Evolutionary conservation across 2,888 invertebrate species (phyloP).

Genomic region (Chymomyza fuscimana): DNA sequence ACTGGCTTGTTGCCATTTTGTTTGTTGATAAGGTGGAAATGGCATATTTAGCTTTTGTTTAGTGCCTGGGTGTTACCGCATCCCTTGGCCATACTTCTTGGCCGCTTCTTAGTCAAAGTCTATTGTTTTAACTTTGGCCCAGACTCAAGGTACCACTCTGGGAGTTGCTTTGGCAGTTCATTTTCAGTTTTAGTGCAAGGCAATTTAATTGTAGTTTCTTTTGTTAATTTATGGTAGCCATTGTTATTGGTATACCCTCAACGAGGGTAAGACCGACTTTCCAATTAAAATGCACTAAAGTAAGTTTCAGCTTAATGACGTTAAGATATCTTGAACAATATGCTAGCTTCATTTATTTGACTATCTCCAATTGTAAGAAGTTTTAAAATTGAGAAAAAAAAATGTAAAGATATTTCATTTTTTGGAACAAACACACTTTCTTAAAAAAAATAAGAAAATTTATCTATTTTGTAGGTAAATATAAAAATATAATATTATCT

Average conservation of each 20-base stretch:
- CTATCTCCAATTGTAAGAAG: too few species aligned
- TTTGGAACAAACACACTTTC: too few species aligned
- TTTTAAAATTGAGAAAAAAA: too few species aligned
- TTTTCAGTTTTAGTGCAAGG: background rate
- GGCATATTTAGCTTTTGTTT: slow-evolving; percentile 35
- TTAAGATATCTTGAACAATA: too few species aligned
- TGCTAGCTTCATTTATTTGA: too few species aligned
- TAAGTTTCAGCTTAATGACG: too few species aligned
- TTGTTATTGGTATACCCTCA: background rate
- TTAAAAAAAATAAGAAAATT: too few species aligned
- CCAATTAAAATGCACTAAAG: too few species aligned
- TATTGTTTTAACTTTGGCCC: background rate
- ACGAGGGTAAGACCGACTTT: background rate
- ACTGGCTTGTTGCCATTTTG: background rate
- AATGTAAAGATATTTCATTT: too few species aligned
- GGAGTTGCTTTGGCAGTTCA: background rate
- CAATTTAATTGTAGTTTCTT: slow-evolving; percentile 36
- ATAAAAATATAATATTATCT: too few species aligned
- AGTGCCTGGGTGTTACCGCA: slow-evolving; percentile 5
- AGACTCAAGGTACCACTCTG: background rate
- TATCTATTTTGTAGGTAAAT: too few species aligned
- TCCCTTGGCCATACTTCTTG: slow-evolving; percentile 14
- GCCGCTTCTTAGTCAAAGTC: slow-evolving; percentile 10
- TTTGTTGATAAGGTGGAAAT: slow-evolving; percentile 29
- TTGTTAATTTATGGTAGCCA: slow-evolving; percentile 32